Conservation (phyloP, 1,140 invertebrate species). For the Chironomus tepperi region DNA sequence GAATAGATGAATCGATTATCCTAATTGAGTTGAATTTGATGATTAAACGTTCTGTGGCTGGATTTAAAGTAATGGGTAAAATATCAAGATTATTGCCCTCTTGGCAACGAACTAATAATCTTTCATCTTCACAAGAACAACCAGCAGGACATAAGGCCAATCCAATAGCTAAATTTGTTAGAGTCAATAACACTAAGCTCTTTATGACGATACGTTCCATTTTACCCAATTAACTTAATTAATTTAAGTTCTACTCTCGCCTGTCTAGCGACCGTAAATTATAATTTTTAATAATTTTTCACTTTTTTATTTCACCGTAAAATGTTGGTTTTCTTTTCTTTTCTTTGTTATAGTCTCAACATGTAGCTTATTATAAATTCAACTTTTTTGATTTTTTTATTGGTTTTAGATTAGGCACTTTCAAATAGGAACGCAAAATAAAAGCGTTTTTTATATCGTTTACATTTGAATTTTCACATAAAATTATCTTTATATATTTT, state of each 20-base stretch:
- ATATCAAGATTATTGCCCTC: constrained; percentile 70
- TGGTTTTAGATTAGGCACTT: constrained; percentile 10
- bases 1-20: constrained; percentile 67
- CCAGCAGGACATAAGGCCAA: constrained; percentile 50
- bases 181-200: constrained; percentile 17
- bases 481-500: neutral
- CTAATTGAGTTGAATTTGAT: constrained; percentile 74
- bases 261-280: neutral
- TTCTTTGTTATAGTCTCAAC: neutral
- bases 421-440: neutral
- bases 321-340: neutral
- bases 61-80: constrained; percentile 78
- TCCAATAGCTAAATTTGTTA: constrained; percentile 16
- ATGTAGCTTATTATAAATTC: constrained; percentile 5
- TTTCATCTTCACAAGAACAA: constrained; percentile 74
- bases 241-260: neutral
- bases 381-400: constrained; percentile 7
- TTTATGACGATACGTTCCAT: constrained; percentile 21
- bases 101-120: constrained; percentile 66
- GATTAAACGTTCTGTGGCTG: constrained; percentile 66
- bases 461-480: neutral
- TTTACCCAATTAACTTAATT: constrained; percentile 22
- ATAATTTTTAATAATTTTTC: constrained; percentile 11
- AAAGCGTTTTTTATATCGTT: neutral
- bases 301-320: neutral